Percentiles rank a stretch among this genome's conserved stretches.
Conservation (phyloP, 2,888 invertebrate species). For the Aphodius sticticus region DNA sequence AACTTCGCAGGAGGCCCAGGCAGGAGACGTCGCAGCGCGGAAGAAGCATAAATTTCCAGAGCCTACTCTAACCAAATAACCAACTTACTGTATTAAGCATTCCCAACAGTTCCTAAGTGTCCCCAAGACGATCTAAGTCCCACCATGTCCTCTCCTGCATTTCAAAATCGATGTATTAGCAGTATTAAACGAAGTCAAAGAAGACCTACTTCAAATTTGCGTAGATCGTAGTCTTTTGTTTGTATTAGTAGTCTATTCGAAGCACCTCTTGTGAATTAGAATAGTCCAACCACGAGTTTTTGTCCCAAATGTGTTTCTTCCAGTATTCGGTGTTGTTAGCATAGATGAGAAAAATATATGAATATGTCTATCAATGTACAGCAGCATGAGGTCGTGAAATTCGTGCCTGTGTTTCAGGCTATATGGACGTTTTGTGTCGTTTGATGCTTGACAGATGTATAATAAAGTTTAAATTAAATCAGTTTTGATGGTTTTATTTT, state of each 20-base stretch:
- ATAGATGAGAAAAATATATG: not conserved
- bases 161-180: slow-evolving; percentile 10
- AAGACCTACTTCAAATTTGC: not conserved
- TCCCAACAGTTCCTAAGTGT: slow-evolving; percentile 19
- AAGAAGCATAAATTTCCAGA: slow-evolving; percentile 48
- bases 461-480: not conserved
- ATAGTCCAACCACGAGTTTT: not conserved
- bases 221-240: not conserved
- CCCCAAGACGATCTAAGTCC: not conserved
- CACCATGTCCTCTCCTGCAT: not conserved
- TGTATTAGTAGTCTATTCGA: not conserved
- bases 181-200: not conserved
- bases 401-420: not conserved
- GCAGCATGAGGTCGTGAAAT: not conserved
- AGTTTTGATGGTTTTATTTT: not conserved
- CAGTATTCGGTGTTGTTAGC: not conserved
- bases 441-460: not conserved
- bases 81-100: slow-evolving; percentile 6
- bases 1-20: slow-evolving; percentile 91
- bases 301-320: not conserved
- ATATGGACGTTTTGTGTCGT: not conserved
- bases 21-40: slow-evolving; percentile 78
- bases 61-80: not conserved
- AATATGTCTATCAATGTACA: not conserved
- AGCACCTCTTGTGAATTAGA: not conserved